These are phyloP conservation scores for Drosophila anomalata DNA, from an alignment of 2,888 invertebrate species.

Conservation along the genomic window DNA sequence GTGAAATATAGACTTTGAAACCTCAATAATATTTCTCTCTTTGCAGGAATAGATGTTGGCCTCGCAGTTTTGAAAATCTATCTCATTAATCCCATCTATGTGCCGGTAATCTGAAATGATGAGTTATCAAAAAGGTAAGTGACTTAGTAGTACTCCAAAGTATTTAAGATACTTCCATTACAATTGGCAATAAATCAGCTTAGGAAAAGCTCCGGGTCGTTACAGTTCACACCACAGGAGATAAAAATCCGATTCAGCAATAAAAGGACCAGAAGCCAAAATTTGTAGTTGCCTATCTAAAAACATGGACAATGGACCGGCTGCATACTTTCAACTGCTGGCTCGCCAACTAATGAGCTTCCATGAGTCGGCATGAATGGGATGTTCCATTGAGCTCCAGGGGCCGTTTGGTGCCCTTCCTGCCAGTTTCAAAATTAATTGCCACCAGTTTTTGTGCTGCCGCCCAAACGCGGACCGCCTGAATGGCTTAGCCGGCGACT, in stretches of 20 bases:
- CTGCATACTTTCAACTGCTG: slow-evolving; percentile 33
- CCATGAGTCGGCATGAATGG: slow-evolving; percentile 69
- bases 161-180: slow-evolving; percentile 45
- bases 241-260: slow-evolving; percentile 68
- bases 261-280: slow-evolving; percentile 36
- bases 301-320: slow-evolving; percentile 45
- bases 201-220: slow-evolving; percentile 75
- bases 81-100: slow-evolving; percentile 47
- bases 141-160: slow-evolving; percentile 1
- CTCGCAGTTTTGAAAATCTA: slow-evolving; percentile 14
- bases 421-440: slow-evolving; percentile 69
- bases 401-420: slow-evolving; percentile 16
- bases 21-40: slow-evolving; percentile 13
- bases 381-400: slow-evolving; percentile 28
- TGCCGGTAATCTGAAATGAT: slow-evolving; percentile 70
- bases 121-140: slow-evolving; percentile 84
- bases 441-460: slow-evolving; percentile 53
- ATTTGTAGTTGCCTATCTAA: slow-evolving; percentile 22
- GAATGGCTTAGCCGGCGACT: slow-evolving; percentile 54
- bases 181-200: slow-evolving; percentile 76
- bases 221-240: slow-evolving; percentile 73
- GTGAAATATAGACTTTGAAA: not conserved
- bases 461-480: slow-evolving; percentile 19
- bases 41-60: slow-evolving; percentile 56
- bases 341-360: slow-evolving; percentile 71